Percentiles rank a stretch among this genome's conserved stretches.
Evolutionary conservation across 2,888 invertebrate species (phyloP).

Genomic region (Dermolepida albohirtum): DNA sequence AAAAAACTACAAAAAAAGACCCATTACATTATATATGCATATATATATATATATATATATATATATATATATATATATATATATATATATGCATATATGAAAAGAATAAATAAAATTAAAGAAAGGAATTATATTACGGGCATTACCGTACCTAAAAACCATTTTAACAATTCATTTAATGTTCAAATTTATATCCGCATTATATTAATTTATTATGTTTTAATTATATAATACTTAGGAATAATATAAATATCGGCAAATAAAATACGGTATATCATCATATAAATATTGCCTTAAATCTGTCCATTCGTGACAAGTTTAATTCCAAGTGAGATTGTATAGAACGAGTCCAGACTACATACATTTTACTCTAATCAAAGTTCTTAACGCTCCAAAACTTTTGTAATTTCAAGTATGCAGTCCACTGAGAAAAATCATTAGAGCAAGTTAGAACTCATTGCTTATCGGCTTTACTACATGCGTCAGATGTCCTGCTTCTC

Average conservation of each 20-base stretch:
- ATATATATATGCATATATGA: too few relatives aligned
- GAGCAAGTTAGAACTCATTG: constrained; percentile 46
- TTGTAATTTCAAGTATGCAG: constrained; percentile 51
- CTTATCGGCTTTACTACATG: constrained; percentile 43
- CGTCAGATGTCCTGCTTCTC: constrained; percentile 21
- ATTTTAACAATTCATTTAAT: background rate
- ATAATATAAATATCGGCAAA: too few relatives aligned
- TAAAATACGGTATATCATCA: too few relatives aligned
- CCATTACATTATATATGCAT: too few relatives aligned
- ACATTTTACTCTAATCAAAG: constrained; percentile 51
- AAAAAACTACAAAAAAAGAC: too few relatives aligned
- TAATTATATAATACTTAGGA: too few relatives aligned
- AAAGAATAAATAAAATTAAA: too few relatives aligned
- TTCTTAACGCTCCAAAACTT: constrained; percentile 51
- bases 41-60: too few relatives aligned
- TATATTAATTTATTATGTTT: constrained; percentile 12
- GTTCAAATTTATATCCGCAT: background rate
- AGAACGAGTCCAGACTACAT: constrained; percentile 45
- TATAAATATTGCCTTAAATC: constrained; percentile 33
- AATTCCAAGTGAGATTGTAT: constrained; percentile 31
- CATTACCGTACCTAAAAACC: too few relatives aligned
- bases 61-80: too few relatives aligned
- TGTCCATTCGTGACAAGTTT: constrained; percentile 42
- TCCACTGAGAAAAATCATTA: constrained; percentile 46
- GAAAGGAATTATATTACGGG: background rate